These are phyloP conservation scores for Nothoprocta perdicaria DNA, from an alignment of 2,113 vertebrate species.

Conservation along the genomic window DNA sequence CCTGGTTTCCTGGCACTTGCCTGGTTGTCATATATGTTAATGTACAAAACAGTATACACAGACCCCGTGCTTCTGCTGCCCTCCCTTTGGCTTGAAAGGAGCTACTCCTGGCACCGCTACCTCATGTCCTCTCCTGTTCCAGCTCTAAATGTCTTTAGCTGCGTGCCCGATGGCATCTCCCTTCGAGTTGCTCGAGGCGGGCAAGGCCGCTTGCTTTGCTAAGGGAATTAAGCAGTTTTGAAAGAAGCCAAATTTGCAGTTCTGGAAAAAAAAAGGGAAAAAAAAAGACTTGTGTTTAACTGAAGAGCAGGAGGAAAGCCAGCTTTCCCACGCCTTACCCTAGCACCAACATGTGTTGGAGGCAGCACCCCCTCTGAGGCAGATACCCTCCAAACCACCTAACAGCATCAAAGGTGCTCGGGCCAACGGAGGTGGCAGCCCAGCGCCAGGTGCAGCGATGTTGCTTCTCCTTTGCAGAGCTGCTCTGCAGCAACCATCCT, in stretches of 20 bases:
- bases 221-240: not conserved
- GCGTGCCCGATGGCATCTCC: not conserved
- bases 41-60: constrained; percentile 1
- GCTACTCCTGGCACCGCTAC: not conserved
- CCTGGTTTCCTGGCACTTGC: not conserved
- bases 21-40: constrained; percentile 4
- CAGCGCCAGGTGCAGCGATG: not conserved
- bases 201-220: not conserved
- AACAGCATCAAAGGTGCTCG: fast-evolving
- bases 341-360: fast-evolving
- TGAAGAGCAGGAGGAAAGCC: not conserved
- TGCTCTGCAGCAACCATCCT: not conserved
- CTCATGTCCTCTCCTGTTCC: constrained; percentile 23
- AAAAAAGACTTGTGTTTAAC: not conserved
- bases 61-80: not conserved
- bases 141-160: constrained; percentile 6
- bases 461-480: not conserved
- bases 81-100: not conserved
- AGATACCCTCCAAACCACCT: not conserved
- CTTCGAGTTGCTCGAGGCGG: not conserved
- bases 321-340: constrained; percentile 6
- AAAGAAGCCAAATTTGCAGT: constrained; percentile 23
- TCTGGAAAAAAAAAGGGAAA: not conserved
- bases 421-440: not conserved
- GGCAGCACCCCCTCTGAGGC: not conserved